Conservation (phyloP, 92 coral and sea anemone genomes). For the Palythoa grandiflora region DNA sequence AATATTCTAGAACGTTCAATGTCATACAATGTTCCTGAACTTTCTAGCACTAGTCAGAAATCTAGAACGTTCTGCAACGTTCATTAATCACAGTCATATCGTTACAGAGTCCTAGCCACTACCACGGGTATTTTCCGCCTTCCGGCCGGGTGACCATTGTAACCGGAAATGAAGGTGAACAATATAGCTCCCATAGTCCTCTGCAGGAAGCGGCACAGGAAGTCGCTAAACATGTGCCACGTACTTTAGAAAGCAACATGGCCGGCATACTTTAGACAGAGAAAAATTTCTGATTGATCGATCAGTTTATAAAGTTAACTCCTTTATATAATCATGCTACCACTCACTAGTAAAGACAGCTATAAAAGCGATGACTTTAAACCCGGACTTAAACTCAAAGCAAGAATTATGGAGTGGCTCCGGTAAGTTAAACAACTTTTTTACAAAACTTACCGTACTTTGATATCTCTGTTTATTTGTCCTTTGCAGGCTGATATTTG, state of each 20-base stretch:
- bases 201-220: conserved; percentile 8
- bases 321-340: conserved; percentile 77
- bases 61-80: too few relatives aligned
- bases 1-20: too few relatives aligned
- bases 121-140: too few relatives aligned
- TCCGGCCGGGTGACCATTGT: too few relatives aligned
- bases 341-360: conserved; percentile 94
- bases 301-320: not conserved
- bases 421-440: conserved; percentile 56
- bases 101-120: too few relatives aligned
- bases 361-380: conserved; percentile 90
- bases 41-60: too few relatives aligned
- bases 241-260: conserved; percentile 38
- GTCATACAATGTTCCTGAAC: too few relatives aligned
- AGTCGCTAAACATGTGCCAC: conserved; percentile 42
- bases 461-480: not conserved
- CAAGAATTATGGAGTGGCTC: conserved; percentile 85
- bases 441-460: not conserved
- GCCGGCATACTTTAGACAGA: not conserved
- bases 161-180: conserved; percentile 9
- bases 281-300: not conserved
- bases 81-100: too few relatives aligned
- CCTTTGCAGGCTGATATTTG: conserved; percentile 77
- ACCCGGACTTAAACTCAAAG: conserved; percentile 83
- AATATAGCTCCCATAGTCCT: conserved; percentile 17